Conservation (phyloP, 1,140 invertebrate genomes). For the Drosophila chauvacae region DNA sequence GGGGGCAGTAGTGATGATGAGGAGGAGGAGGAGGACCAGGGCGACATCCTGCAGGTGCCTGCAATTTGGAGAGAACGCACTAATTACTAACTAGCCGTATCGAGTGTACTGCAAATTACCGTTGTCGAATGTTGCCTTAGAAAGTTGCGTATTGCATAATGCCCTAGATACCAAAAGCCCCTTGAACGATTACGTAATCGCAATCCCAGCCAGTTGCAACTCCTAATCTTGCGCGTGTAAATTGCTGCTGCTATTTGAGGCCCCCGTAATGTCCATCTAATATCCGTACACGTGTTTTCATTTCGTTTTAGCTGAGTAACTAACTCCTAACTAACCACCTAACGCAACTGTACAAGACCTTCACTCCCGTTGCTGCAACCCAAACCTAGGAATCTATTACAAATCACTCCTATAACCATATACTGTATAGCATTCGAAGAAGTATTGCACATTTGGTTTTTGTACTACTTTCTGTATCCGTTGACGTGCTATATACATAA, state of each 20-base stretch:
- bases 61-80: constrained; percentile 27
- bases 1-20: constrained; percentile 66
- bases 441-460: constrained; percentile 59
- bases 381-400: constrained; percentile 36
- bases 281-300: constrained; percentile 42
- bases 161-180: constrained; percentile 61
- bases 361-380: constrained; percentile 62
- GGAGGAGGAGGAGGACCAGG: constrained; percentile 80
- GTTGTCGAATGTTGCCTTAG: constrained; percentile 41
- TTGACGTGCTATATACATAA: constrained; percentile 18
- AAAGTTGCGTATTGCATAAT: constrained; percentile 50
- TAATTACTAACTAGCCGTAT: constrained; percentile 31
- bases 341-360: constrained; percentile 39
- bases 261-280: constrained; percentile 39
- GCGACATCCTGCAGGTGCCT: constrained; percentile 81
- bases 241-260: constrained; percentile 49
- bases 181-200: constrained; percentile 71
- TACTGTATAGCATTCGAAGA: constrained; percentile 31
- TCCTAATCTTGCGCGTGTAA: constrained; percentile 30
- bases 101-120: constrained; percentile 48
- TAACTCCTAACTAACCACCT: constrained; percentile 21
- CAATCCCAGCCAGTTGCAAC: constrained; percentile 37
- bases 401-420: constrained; percentile 2
- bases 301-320: constrained; percentile 67
- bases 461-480: constrained; percentile 16